Conservation (phyloP, 2,113 vertebrate species). For the Lepisosteus osseus region DNA sequence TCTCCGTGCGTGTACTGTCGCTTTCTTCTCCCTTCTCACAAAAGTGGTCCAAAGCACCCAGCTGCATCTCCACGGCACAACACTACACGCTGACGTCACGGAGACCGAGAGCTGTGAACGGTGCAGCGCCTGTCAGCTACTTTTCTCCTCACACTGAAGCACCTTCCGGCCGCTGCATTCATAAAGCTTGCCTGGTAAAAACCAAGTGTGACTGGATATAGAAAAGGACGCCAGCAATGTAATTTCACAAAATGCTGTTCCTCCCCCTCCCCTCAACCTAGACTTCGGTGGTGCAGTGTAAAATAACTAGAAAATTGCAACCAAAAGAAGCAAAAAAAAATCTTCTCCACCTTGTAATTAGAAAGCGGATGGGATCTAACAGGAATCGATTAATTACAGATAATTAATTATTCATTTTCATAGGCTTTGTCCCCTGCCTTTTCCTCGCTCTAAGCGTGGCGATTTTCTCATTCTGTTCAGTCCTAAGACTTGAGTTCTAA, state of each 20-base stretch:
- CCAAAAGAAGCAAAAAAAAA: too few species aligned
- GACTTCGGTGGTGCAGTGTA: too few species aligned
- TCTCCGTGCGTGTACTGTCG: neutral
- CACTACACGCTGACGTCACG: constrained; percentile 18
- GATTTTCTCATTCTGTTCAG: too few species aligned
- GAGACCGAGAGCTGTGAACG: neutral
- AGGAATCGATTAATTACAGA: too few species aligned
- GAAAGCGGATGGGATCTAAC: too few species aligned
- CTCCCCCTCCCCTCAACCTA: too few species aligned
- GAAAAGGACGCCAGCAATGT: neutral
- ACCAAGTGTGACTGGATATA: neutral
- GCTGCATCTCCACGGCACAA: neutral
- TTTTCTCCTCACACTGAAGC: neutral
- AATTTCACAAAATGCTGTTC: neutral
- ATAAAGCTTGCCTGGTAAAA: neutral
- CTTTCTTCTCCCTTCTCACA: neutral
- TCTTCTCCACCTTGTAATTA: too few species aligned
- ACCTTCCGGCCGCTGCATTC: neutral
- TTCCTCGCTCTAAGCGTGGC: too few species aligned
- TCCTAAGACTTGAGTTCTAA: too few species aligned
- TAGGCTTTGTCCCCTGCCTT: too few species aligned
- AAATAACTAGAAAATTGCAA: too few species aligned
- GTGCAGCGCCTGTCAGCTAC: constrained; percentile 18
- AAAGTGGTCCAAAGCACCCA: neutral
- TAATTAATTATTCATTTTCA: too few species aligned